Conservation (phyloP, 1,140 invertebrate genomes). For the Neoseiulus cucumeris region DNA sequence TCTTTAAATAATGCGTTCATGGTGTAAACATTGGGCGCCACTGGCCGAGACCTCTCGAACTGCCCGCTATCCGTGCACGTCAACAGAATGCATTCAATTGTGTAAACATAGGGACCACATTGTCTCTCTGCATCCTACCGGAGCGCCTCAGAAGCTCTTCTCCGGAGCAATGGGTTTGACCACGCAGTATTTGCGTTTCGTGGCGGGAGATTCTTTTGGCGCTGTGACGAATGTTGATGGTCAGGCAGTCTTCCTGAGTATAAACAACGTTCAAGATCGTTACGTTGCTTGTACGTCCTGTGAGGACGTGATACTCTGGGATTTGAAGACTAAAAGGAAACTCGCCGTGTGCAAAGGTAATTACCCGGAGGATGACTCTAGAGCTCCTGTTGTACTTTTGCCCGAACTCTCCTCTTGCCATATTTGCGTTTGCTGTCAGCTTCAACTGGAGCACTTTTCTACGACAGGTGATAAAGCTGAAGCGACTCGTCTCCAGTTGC, state of each 20-base stretch:
- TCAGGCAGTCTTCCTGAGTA: conserved; percentile 48
- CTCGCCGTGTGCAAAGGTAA: conserved; percentile 31
- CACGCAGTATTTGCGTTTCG: conserved; percentile 84
- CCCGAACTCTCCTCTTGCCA: no score
- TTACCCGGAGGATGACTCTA: no score
- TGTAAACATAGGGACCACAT: no score
- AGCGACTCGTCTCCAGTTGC: conserved; percentile 30
- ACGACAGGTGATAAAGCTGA: conserved; percentile 20
- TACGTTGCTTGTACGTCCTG: conserved; percentile 69
- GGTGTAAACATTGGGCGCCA: no score
- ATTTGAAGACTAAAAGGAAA: conserved; percentile 68
- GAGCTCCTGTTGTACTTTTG: no score
- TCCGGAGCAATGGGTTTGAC: conserved; percentile 69
- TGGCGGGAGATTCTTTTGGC: conserved; percentile 57
- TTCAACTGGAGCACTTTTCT: no score
- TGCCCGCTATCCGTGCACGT: no score
- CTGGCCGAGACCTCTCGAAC: no score
- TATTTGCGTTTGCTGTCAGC: no score
- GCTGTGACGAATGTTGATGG: conserved; percentile 56
- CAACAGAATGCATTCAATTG: no score
- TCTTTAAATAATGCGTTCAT: no score
- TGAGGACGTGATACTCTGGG: conserved; percentile 84
- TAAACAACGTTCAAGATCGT: conserved; percentile 47
- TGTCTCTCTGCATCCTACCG: no score
- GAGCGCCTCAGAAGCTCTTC: neutral